These are phyloP conservation scores for Lophura nycthemera DNA, from an alignment of 2,113 vertebrate genomes.

Conservation along the genomic window DNA sequence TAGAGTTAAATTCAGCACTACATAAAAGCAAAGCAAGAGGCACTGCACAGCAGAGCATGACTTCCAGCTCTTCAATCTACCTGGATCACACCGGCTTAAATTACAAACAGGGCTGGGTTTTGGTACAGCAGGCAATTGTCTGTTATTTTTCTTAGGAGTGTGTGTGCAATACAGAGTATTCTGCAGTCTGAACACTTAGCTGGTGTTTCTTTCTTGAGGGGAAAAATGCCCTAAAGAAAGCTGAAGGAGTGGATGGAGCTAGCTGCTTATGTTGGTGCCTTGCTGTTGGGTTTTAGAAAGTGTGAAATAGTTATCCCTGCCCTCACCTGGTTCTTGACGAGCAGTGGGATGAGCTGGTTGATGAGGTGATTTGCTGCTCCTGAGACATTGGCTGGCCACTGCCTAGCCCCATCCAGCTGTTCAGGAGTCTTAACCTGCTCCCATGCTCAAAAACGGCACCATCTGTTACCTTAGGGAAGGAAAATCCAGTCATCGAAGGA, in stretches of 20 bases:
- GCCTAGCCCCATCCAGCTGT: not conserved
- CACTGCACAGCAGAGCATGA: not conserved
- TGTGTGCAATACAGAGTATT: not conserved
- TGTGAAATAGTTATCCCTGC: not conserved
- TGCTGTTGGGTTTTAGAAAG: not conserved
- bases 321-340: not conserved
- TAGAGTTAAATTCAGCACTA: not conserved
- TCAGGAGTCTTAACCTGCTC: not conserved
- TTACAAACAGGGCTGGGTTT: not conserved
- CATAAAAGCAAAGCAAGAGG: constrained; percentile 15
- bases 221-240: not conserved
- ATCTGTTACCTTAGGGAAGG: not conserved
- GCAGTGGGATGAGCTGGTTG: not conserved
- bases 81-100: not conserved
- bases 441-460: not conserved
- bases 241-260: not conserved
- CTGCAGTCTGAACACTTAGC: not conserved
- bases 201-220: not conserved
- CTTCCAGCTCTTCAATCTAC: not conserved
- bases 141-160: not conserved
- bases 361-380: not conserved
- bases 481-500: not conserved
- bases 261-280: rapidly evolving
- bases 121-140: not conserved
- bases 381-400: not conserved